Base-by-base conservation (phyloP, 2,113 vertebrate genomes). In the Anoplopoma fimbria region DNA sequence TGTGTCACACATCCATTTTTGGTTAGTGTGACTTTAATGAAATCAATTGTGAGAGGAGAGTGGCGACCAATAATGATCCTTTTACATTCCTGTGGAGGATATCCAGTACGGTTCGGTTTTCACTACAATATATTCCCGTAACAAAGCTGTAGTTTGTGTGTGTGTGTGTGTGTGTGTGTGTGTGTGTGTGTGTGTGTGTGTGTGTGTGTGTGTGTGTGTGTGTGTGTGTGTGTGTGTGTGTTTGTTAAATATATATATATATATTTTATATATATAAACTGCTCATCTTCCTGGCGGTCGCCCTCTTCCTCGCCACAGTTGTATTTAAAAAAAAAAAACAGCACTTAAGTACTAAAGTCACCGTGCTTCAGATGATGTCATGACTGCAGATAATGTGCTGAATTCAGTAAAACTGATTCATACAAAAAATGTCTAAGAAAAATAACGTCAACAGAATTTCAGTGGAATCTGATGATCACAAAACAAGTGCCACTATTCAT, bases 241-340 rank as follows among this genome's bases (percentile, higher is more conserved):
- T n/a, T n/a, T n/a, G n/a, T n/a, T n/a, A n/a, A n/a, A n/a, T n/a
- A n/a, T n/a, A n/a, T n/a, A n/a, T n/a, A n/a, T n/a, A n/a, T n/a
- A n/a, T n/a, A n/a, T n/a, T n/a, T n/a, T n/a, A n/a, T n/a, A n/a
- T n/a, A n/a, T n/a, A n/a, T n/a, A 99, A 99, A 62, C 96, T 99
- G 88, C 97, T 99, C 29, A 99, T 99, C 92, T 98, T 99, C 81
- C 95, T 99, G 0, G 98, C 98, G 0, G 83, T 99, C 14, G 98
- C 98, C 21, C 96, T 99, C 3, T 99, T 99, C 87, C 93, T 99
- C 38, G 97, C 97, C 74, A 99, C 98, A 0, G 97, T 99, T 19
- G n/a, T n/a, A n/a, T n/a, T n/a, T n/a, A n/a, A n/a, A n/a, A n/a
- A n/a, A n/a, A n/a, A n/a, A n/a, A n/a, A n/a, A n/a, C n/a, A n/a